Evolutionary conservation across 1,140 invertebrate genomes (phyloP).

Genomic region (Berghia stephanieae): DNA sequence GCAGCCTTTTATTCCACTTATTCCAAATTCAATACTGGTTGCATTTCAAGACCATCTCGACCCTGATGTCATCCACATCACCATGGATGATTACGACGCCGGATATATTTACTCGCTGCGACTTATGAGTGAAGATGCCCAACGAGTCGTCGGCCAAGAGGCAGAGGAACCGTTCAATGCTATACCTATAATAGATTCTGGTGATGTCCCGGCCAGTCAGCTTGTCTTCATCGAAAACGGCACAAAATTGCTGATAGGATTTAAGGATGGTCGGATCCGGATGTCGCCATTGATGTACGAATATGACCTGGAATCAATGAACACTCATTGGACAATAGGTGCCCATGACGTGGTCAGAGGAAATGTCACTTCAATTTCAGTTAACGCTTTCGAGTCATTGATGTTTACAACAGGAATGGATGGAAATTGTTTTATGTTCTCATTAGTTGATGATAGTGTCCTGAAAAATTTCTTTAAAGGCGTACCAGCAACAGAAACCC

Average conservation of each 20-base stretch:
- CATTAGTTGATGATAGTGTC: neutral
- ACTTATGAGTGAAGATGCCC: neutral
- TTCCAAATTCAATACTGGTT: constrained; percentile 20
- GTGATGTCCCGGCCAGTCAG: constrained; percentile 23
- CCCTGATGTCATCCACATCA: neutral
- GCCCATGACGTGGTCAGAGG: constrained; percentile 29
- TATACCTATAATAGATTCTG: constrained; percentile 14
- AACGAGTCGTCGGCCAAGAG: neutral
- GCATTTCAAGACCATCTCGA: neutral
- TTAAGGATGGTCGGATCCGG: constrained; percentile 31
- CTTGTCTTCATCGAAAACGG: constrained; percentile 19
- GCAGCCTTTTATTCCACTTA: constrained; percentile 25
- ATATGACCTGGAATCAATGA: constrained; percentile 17
- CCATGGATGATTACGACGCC: constrained; percentile 33
- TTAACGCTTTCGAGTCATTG: constrained; percentile 26
- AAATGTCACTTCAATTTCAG: constrained; percentile 4
- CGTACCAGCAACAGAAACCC: neutral
- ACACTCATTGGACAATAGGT: constrained; percentile 17
- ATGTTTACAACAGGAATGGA: constrained; percentile 29
- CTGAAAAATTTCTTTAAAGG: neutral
- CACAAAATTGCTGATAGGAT: constrained; percentile 26
- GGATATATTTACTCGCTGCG: constrained; percentile 28
- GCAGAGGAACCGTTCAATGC: constrained; percentile 21
- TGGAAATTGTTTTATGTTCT: constrained; percentile 35
- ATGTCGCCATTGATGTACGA: constrained; percentile 12